Evolutionary conservation across 1,140 invertebrate species (phyloP).

Genomic region (Drosophila biarmipes): DNA sequence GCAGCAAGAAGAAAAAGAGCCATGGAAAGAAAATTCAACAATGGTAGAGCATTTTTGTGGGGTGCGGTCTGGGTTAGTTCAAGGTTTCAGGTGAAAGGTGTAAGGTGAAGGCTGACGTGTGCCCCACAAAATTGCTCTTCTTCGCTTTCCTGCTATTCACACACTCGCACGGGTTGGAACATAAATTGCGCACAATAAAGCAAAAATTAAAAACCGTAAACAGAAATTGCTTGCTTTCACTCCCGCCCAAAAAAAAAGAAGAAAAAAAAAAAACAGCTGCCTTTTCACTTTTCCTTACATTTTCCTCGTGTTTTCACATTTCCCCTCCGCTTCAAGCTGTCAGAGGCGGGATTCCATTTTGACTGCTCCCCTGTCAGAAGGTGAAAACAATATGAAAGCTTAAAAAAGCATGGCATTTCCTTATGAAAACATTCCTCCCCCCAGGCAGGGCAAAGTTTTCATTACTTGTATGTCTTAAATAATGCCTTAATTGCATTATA

Average conservation of each 20-base stretch:
- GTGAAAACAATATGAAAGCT: constrained; percentile 20
- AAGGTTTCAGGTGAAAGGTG: constrained; percentile 1
- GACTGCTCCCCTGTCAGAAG: constrained; percentile 8
- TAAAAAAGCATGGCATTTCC: constrained; percentile 1
- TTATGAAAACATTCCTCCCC: constrained; percentile 5
- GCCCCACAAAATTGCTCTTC: constrained; percentile 22
- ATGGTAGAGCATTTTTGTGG: constrained; percentile 13
- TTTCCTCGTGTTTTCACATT: constrained; percentile 10
- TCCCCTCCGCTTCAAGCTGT: neutral
- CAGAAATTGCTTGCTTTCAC: constrained; percentile 56
- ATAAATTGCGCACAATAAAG: constrained; percentile 82
- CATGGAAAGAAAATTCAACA: constrained; percentile 12
- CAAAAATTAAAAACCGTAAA: constrained; percentile 83
- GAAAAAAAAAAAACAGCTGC: neutral
- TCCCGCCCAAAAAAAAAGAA: neutral
- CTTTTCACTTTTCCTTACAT: constrained; percentile 4
- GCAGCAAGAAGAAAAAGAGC: neutral
- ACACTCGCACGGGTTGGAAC: constrained; percentile 25
- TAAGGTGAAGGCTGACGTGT: constrained; percentile 37
- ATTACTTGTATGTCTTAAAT: neutral
- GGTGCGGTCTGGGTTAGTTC: neutral
- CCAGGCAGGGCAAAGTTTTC: neutral
- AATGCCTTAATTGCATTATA: neutral
- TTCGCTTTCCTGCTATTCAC: constrained; percentile 6
- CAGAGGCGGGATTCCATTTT: constrained; percentile 18